phyloP scores from a whole-genome alignment of 2,888 invertebrate genomes.

The Lumbricus terrestris region DNA sequence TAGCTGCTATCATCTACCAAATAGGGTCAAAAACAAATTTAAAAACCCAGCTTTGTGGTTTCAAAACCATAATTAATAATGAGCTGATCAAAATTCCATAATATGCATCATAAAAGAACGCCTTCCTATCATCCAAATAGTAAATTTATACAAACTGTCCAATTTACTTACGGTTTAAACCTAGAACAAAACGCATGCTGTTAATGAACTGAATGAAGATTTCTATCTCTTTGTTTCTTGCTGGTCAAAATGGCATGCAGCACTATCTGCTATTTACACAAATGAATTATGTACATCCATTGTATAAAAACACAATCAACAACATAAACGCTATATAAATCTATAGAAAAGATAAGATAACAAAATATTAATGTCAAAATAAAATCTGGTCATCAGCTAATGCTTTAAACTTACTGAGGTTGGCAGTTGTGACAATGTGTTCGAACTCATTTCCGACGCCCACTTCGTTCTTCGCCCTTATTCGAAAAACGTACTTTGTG shows the following conservation, averaged over 20 bases:
- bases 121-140: neutral
- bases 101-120: too few relatives aligned
- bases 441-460: conserved; percentile 30
- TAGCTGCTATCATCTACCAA: neutral
- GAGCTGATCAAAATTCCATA: neutral
- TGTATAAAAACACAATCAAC: too few relatives aligned
- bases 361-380: too few relatives aligned
- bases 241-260: too few relatives aligned
- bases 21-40: neutral
- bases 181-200: neutral
- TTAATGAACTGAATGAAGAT: too few relatives aligned
- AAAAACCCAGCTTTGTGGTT: neutral
- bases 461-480: conserved; percentile 38
- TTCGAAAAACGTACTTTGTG: conserved; percentile 34
- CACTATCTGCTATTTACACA: too few relatives aligned
- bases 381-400: neutral
- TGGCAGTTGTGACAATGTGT: conserved; percentile 29
- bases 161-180: neutral
- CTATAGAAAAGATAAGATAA: neutral
- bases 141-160: neutral
- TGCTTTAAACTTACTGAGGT: conserved; percentile 26
- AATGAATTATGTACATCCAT: too few relatives aligned
- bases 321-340: too few relatives aligned
- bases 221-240: too few relatives aligned
- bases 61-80: too few relatives aligned